Evolutionary conservation across 2,888 invertebrate species (phyloP).

Genomic region (Steromphala cineraria): DNA sequence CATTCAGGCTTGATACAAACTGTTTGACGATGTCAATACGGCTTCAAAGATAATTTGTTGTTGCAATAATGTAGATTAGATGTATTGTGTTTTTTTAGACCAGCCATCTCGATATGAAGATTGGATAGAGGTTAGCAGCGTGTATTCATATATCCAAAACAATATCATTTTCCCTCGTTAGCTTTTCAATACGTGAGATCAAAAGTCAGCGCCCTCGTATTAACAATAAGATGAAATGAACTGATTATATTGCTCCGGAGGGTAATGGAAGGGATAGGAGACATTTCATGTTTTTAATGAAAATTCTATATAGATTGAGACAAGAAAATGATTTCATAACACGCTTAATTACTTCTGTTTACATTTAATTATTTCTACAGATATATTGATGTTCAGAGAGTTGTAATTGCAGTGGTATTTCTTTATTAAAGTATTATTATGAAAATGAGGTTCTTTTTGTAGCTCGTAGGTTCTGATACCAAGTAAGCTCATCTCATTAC

Average conservation of each 20-base stretch:
- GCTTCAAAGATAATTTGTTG: neutral
- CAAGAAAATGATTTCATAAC: constrained; percentile 5
- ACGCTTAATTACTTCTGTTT: neutral
- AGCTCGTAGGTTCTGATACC: neutral
- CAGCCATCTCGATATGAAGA: neutral
- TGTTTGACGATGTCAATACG: neutral
- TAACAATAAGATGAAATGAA: neutral
- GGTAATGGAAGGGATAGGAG: neutral
- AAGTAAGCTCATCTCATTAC: too few species aligned
- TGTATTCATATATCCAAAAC: constrained; percentile 5
- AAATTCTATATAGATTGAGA: neutral
- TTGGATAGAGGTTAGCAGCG: neutral
- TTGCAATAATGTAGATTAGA: neutral
- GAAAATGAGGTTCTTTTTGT: neutral
- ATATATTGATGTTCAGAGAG: neutral
- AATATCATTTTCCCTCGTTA: constrained; percentile 10
- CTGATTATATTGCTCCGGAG: neutral
- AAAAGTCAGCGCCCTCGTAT: neutral
- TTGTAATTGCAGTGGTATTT: neutral
- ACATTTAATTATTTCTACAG: neutral
- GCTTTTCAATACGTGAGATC: neutral
- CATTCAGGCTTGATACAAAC: neutral
- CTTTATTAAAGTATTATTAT: neutral
- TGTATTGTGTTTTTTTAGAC: neutral
- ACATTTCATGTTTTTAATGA: neutral